Conservation (phyloP, 1,140 invertebrate species). For the Bombus huntii region DNA sequence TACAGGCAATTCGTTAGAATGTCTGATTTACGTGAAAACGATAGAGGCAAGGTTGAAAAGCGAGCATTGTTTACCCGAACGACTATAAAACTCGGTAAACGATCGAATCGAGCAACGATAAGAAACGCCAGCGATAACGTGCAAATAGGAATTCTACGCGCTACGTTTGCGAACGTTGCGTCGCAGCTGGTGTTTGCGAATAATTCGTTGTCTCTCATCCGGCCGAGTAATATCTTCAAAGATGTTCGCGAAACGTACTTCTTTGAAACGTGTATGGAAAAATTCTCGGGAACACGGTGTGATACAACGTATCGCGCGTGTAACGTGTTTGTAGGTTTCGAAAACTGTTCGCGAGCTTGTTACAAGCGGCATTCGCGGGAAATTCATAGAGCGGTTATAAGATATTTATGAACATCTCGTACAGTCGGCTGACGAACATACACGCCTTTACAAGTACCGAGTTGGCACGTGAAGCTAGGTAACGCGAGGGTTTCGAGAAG, state of each 20-base stretch:
- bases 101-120: constrained; percentile 48
- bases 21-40: background rate
- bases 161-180: too few species aligned
- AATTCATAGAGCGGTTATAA: background rate
- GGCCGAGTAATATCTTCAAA: too few species aligned
- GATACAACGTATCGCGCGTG: too few species aligned
- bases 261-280: background rate
- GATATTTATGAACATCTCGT: background rate
- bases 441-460: too few species aligned
- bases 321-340: too few species aligned
- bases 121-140: background rate
- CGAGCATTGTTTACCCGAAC: constrained; percentile 8
- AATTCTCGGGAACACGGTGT: too few species aligned
- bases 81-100: constrained; percentile 18
- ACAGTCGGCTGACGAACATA: too few species aligned
- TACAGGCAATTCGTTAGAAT: background rate
- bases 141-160: background rate
- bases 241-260: background rate
- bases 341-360: background rate
- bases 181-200: background rate
- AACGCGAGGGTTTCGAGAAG: constrained; percentile 2
- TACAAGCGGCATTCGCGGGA: background rate
- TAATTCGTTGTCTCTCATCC: background rate
- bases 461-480: background rate
- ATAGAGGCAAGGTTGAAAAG: background rate